phyloP scores from a whole-genome alignment of 2,113 vertebrate species.

The Benitochromis conjunctus region DNA sequence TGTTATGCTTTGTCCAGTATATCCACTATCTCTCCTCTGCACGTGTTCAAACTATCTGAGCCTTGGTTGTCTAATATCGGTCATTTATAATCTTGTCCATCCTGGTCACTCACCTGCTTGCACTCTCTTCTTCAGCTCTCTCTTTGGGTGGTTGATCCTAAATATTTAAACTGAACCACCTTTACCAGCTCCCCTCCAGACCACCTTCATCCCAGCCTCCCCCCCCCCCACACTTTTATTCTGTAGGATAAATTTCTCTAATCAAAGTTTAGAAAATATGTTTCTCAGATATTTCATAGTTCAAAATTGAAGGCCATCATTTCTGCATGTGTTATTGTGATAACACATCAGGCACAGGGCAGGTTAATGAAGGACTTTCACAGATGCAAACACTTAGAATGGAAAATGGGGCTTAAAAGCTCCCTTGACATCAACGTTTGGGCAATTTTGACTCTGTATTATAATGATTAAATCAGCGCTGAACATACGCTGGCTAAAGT shows the following conservation, averaged over 20 bases:
- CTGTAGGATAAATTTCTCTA: background rate
- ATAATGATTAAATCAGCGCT: background rate
- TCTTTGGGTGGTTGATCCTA: background rate
- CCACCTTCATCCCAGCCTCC: background rate
- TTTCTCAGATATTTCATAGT: background rate
- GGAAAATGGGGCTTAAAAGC: background rate
- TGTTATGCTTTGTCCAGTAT: background rate
- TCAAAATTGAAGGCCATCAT: background rate
- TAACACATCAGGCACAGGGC: background rate
- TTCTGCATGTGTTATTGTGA: rapidly evolving
- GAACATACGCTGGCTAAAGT: background rate
- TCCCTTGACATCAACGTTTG: background rate
- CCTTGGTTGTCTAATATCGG: background rate
- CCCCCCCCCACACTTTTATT: background rate
- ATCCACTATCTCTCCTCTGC: background rate
- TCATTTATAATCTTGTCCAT: background rate
- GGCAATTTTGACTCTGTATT: background rate
- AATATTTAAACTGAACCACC: background rate
- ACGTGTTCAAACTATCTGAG: background rate
- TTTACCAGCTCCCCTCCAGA: background rate
- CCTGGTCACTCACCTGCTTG: too few relatives aligned
- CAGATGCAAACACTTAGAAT: background rate
- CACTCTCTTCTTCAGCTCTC: background rate
- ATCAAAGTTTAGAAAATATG: background rate
- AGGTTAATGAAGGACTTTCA: background rate